Evolutionary conservation across 2,113 vertebrate genomes (phyloP), one percentile per base, ranked within the genome.

Genomic region (Bambusicola thoracicus): DNA sequence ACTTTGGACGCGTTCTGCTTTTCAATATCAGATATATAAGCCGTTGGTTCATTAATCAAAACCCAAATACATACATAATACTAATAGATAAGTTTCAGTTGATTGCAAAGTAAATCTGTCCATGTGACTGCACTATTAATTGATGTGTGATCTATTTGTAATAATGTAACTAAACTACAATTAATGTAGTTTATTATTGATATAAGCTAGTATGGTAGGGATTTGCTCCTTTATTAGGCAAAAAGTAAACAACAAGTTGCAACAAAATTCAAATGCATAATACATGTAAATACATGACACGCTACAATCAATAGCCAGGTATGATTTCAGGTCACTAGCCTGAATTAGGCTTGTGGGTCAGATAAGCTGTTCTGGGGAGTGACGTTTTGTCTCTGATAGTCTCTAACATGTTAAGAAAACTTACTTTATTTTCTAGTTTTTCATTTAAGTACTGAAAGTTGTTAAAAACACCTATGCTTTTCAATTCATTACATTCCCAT

Each of bases 171-270:
- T 41, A 21, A 44, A 62, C 67, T 9, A n/a, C 30, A 77, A 81
- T 68, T 78, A 72, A 22, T 4, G 4, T n/a, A 16, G 38, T 38
- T 77, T 30, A 4, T 68, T 77, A 51, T 5, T 30, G 6, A 3
- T 53, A 25, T 12, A 59, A 30, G 15, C 11, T 40, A 24, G 11
- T 1, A 3, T 1, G 0, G 21, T 24, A 24, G 44, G 30, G 58
- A 56, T 34, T 49, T 67, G 32, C 63, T 67, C 11, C 38, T 44
- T 43, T 77, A 44, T 15, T 46, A 40, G 46, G 69, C 68, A 61
- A 65, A 80, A 59, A 62, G 14, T 51, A 58, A 73, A 77, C 27
- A 40, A 84, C 27, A 40, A 84, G 36, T 36, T 44, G 68, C 59
- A 77, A 41, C 46, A 72, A 70, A 81, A 77, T 20, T 12, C 41